phyloP scores from a whole-genome alignment of 2,888 invertebrate species.

The Periphyllus acericola region DNA sequence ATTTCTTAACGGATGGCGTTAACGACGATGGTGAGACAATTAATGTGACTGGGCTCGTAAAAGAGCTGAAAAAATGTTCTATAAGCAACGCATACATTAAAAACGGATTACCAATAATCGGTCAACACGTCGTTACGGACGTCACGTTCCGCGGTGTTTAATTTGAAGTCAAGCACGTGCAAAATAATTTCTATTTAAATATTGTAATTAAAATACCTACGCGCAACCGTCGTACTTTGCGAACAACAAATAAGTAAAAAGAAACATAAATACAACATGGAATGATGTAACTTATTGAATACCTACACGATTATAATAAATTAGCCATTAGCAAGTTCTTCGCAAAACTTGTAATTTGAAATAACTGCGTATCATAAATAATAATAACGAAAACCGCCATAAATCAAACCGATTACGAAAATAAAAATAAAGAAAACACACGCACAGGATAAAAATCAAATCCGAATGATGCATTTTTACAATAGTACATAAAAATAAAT shows the following conservation, averaged over 20 bases:
- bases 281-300: not conserved
- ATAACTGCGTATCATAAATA: not conserved
- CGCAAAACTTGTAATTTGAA: too few relatives aligned
- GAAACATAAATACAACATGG: not conserved
- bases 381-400: not conserved
- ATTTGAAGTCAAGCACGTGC: not conserved
- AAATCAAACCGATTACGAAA: not conserved
- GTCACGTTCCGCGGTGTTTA: not conserved
- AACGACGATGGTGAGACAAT: not conserved
- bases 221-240: not conserved
- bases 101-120: not conserved
- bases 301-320: not conserved
- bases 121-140: not conserved
- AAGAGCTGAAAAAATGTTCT: not conserved
- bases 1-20: too few relatives aligned
- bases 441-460: too few relatives aligned
- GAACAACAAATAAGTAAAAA: not conserved
- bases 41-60: not conserved
- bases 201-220: not conserved
- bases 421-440: not conserved
- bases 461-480: too few relatives aligned
- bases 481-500: too few relatives aligned
- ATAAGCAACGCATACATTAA: not conserved
- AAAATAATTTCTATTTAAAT: not conserved
- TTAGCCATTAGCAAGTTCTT: not conserved